Conservation (phyloP, 2,888 invertebrate species). For the Epinotia nisella region DNA sequence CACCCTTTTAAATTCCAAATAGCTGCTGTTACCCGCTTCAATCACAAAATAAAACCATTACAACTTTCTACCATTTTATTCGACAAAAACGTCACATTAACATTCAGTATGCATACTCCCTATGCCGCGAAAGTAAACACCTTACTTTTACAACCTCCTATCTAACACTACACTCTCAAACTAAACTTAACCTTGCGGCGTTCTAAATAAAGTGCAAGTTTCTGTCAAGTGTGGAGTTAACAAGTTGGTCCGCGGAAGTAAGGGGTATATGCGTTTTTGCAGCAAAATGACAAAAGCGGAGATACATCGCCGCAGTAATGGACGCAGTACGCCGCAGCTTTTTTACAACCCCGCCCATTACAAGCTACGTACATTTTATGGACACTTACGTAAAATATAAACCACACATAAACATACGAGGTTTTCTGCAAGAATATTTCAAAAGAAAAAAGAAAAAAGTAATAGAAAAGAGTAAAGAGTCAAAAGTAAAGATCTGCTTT, state of each 20-base stretch:
- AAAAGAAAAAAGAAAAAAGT: too few relatives aligned
- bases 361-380: constrained; percentile 24
- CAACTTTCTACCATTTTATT: constrained; percentile 15
- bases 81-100: constrained; percentile 21
- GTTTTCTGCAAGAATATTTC: not conserved
- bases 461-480: too few relatives aligned
- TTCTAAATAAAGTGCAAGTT: not conserved
- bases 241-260: not conserved
- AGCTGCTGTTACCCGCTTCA: not conserved
- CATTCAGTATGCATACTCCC: constrained; percentile 32
- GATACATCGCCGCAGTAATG: constrained; percentile 35
- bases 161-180: not conserved
- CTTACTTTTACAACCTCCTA: constrained; percentile 6
- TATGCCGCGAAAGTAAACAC: constrained; percentile 1
- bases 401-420: not conserved
- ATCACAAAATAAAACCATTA: constrained; percentile 16
- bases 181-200: not conserved
- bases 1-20: not conserved
- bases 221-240: not conserved
- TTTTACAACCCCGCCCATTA: constrained; percentile 28
- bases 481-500: not conserved
- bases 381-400: constrained; percentile 19
- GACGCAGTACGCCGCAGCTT: constrained; percentile 31
- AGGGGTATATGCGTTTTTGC: constrained; percentile 35
- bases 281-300: constrained; percentile 34